These are phyloP conservation scores for Itoplectis maculator DNA, from an alignment of 2,888 invertebrate genomes.

Conservation along the genomic window DNA sequence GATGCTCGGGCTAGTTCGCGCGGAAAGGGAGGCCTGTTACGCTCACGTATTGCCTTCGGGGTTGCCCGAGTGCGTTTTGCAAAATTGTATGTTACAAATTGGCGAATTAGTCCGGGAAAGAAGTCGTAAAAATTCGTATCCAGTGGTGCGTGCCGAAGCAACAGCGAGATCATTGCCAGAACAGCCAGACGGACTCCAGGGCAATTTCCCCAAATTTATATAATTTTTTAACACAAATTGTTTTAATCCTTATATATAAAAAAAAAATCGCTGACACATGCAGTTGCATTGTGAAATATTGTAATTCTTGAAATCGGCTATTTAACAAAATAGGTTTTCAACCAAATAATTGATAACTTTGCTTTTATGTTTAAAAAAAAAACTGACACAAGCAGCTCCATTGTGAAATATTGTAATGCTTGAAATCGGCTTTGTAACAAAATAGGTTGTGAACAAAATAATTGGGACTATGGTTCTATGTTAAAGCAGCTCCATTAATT, in stretches of 20 bases:
- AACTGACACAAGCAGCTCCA: not conserved
- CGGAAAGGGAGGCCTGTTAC: slow-evolving; percentile 18
- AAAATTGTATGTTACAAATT: slow-evolving; percentile 32
- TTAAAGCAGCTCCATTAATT: too few relatives aligned
- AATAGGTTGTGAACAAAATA: too few relatives aligned
- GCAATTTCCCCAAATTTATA: not conserved
- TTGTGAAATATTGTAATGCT: not conserved
- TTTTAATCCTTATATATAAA: not conserved
- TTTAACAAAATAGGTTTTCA: too few relatives aligned
- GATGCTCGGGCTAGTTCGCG: slow-evolving; percentile 72
- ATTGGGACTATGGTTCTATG: too few relatives aligned
- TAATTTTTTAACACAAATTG: not conserved
- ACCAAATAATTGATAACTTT: too few relatives aligned
- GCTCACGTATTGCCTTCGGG: slow-evolving; percentile 1
- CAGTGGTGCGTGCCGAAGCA: not conserved
- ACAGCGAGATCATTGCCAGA: not conserved
- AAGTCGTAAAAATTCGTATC: slow-evolving; percentile 22
- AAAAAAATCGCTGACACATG: not conserved
- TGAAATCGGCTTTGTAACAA: too few relatives aligned
- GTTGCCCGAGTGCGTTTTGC: slow-evolving; percentile 26
- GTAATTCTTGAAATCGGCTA: not conserved
- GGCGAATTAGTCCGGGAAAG: slow-evolving; percentile 12
- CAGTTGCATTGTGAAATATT: not conserved
- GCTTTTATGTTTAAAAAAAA: not conserved
- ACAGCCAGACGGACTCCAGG: not conserved